Base-by-base conservation (phyloP, 2,113 vertebrate species). In the Syrrhaptes paradoxus region DNA sequence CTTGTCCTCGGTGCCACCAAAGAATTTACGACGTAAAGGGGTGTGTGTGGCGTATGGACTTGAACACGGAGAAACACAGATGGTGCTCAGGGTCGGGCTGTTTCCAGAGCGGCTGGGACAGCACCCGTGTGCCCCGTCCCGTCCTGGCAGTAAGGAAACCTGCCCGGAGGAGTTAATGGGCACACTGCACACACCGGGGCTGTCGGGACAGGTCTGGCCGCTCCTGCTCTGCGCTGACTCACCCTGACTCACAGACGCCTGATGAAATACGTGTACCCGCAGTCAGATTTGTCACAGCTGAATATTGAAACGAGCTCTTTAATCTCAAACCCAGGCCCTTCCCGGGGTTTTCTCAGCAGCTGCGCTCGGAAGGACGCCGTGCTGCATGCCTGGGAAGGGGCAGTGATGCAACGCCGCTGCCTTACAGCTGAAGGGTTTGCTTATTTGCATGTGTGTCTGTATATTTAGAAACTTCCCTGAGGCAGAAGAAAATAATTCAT, bases 21-120 rank as follows among this genome's bases (percentile, higher is more conserved):
- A 8, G 41, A 57, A 36, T 20, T 26, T 13, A 14, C 1, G 3
- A 10, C 0, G 1, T 3, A 6, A 32, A 34, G 45, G 17, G 11
- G 3, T 1, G 3, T 13, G 43, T 13, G 43, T 0, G 0, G 19
- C 3, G 29, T 1, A 3, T 58, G 76, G 46, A 34, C 45, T 6
- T 2, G 26, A 5, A 11, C 7, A 3, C 36, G 66, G 51, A n/a
- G 52, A 26, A 3, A 0, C 9, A 34, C 6, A 9, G 52, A 4
- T 45, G 73, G 65, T 21, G 25, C 57, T 43, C 0, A 3, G 51
- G 48, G 26, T 28, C 68, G 12, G 68, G 71, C 67, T 32, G 43
- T 28, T 32, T 28, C 3, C 61, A 8, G 62, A 32, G 38, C 29
- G 41, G 48, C 29, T 3, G 81, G 87, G 51, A 24, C 58, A 52